Evolutionary conservation across 1,140 invertebrate species (phyloP).

Genomic region (Drosophila pruinosa): DNA sequence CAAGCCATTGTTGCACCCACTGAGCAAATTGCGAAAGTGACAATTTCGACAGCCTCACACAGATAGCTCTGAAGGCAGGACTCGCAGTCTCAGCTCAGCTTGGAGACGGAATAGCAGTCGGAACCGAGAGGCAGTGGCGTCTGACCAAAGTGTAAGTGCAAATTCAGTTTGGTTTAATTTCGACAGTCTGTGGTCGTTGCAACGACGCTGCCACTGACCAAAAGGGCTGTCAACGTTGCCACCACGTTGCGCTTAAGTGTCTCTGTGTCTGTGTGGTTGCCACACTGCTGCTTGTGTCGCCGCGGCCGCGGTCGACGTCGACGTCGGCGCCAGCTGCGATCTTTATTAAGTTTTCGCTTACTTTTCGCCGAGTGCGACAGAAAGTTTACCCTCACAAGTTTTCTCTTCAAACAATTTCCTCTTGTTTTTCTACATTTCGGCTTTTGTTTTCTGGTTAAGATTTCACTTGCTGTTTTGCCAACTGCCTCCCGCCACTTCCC

Average conservation of each 20-base stretch:
- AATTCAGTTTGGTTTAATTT: conserved; percentile 81
- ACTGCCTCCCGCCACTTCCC: neutral
- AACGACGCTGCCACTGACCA: conserved; percentile 55
- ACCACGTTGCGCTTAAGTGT: conserved; percentile 6
- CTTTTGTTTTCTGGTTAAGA: conserved; percentile 80
- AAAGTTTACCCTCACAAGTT: conserved; percentile 65
- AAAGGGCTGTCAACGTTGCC: conserved; percentile 50
- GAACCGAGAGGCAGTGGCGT: neutral
- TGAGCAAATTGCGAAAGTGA: conserved; percentile 78
- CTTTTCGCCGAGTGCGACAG: conserved; percentile 72
- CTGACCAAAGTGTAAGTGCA: conserved; percentile 68
- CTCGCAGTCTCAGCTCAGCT: neutral
- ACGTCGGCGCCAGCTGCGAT: conserved; percentile 61
- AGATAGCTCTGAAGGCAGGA: conserved; percentile 4
- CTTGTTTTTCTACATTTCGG: conserved; percentile 77
- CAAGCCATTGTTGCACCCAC: conserved; percentile 34
- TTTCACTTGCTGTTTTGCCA: conserved; percentile 62
- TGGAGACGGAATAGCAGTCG: neutral
- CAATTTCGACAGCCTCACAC: conserved; percentile 69
- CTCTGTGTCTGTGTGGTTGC: neutral
- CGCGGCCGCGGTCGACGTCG: neutral
- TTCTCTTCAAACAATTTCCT: conserved; percentile 71
- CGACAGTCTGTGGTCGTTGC: conserved; percentile 73
- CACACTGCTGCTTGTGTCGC: neutral
- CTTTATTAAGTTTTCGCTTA: conserved; percentile 82